Evolutionary conservation across 2,888 invertebrate genomes (phyloP).

Genomic region (Trissonchulus sp.): DNA sequence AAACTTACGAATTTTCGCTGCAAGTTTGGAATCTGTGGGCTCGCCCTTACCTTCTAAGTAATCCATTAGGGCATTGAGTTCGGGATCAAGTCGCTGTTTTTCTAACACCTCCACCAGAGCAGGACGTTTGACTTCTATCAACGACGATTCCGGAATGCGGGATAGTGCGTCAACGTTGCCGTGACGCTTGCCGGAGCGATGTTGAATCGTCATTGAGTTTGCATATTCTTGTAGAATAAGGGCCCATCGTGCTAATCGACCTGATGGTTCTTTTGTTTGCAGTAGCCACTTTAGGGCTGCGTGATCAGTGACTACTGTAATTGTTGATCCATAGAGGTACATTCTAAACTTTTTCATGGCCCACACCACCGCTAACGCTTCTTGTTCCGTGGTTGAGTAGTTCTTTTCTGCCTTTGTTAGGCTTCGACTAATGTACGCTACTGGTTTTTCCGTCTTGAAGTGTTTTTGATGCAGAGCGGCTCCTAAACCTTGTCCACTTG

Average conservation of each 20-base stretch:
- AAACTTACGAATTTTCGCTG: neutral
- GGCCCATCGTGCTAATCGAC: neutral
- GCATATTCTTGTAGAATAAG: conserved; percentile 19
- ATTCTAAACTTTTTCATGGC: neutral
- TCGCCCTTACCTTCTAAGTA: too few species aligned
- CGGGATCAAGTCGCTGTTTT: too few species aligned
- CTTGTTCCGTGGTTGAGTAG: neutral
- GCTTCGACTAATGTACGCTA: neutral
- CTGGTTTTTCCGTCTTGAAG: neutral
- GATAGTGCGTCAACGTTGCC: conserved; percentile 33
- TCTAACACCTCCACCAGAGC: neutral
- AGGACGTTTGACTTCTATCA: neutral
- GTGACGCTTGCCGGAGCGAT: neutral
- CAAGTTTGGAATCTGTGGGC: neutral
- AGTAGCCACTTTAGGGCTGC: neutral
- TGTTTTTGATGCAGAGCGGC: neutral
- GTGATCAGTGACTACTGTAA: neutral
- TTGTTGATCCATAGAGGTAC: neutral
- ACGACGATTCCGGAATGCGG: neutral
- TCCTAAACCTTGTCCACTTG: neutral
- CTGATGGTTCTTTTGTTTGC: neutral
- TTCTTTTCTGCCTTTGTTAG: neutral
- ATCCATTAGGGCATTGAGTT: too few species aligned
- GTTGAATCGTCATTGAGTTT: neutral
- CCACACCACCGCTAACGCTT: neutral